Evolutionary conservation across 1,140 invertebrate species (phyloP).

Genomic region (Solenopsis invicta): DNA sequence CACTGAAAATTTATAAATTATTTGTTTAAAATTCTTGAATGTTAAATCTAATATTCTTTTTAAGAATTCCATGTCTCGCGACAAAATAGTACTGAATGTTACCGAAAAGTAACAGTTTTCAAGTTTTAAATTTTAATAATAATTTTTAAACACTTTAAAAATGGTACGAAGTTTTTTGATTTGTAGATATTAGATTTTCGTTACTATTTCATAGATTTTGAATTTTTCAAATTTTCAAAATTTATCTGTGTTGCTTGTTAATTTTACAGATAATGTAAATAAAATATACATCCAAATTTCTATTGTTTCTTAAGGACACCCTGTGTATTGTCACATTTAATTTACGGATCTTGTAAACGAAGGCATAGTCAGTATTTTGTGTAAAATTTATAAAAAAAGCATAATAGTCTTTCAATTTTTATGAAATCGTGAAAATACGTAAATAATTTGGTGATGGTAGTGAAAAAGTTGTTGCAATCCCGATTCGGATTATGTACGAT

Average conservation of each 20-base stretch:
- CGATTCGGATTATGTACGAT: constrained; percentile 77
- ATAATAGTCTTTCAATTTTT: neutral
- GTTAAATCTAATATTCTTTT: neutral
- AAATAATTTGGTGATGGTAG: constrained; percentile 79
- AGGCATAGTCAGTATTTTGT: constrained; percentile 8
- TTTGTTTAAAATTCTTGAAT: constrained; percentile 4
- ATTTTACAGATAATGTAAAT: constrained; percentile 24
- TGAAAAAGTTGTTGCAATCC: constrained; percentile 76
- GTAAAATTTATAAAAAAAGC: constrained; percentile 28
- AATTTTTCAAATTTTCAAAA: neutral
- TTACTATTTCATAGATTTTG: neutral
- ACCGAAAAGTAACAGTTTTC: neutral
- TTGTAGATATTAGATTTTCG: neutral
- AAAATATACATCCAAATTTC: constrained; percentile 3
- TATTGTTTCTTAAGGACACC: neutral
- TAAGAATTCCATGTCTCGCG: neutral
- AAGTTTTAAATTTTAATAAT: neutral
- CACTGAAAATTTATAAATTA: neutral
- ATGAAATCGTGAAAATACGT: constrained; percentile 33
- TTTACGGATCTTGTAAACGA: neutral
- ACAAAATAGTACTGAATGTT: neutral
- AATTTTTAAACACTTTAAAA: constrained; percentile 10
- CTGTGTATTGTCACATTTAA: constrained; percentile 33
- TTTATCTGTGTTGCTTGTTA: neutral
- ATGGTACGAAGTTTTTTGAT: neutral